phyloP scores from a whole-genome alignment of 2,888 invertebrate species.

The Taphrorychus bicolor region DNA sequence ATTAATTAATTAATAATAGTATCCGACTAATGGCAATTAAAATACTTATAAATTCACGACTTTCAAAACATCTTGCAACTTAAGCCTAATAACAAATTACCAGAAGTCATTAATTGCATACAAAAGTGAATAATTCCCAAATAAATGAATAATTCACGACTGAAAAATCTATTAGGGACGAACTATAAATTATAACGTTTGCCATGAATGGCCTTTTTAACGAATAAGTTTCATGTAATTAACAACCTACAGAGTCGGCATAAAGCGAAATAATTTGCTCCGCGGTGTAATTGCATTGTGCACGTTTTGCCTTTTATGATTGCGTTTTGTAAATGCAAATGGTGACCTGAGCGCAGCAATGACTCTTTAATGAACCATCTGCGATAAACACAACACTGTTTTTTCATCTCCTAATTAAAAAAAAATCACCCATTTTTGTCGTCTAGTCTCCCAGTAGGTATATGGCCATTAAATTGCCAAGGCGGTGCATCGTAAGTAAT shows the following conservation, averaged over 20 bases:
- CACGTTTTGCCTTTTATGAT: slow-evolving; percentile 4
- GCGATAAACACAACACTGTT: background rate
- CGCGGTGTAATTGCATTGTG: slow-evolving; percentile 4
- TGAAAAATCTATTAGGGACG: background rate
- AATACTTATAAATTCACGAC: too few species aligned
- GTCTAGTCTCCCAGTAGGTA: background rate
- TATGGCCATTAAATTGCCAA: background rate
- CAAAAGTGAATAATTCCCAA: background rate
- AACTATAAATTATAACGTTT: slow-evolving; percentile 1
- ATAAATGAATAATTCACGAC: background rate
- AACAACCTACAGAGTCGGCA: slow-evolving; percentile 19
- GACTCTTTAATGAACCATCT: slow-evolving; percentile 5
- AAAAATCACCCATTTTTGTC: background rate
- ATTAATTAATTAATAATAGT: too few species aligned
- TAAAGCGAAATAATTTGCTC: slow-evolving; percentile 5
- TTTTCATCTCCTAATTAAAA: background rate
- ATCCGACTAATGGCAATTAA: too few species aligned
- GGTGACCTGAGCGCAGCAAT: slow-evolving; percentile 1
- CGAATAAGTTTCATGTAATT: slow-evolving; percentile 19
- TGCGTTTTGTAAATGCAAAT: slow-evolving; percentile 5
- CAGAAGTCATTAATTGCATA: background rate
- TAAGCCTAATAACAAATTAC: background rate
- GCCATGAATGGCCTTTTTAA: slow-evolving; percentile 20
- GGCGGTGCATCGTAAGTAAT: slow-evolving; percentile 7
- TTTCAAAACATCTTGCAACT: background rate